These are phyloP conservation scores for Prunella strophiata DNA, from an alignment of 2,797 vertebrate genomes.

Conservation along the genomic window DNA sequence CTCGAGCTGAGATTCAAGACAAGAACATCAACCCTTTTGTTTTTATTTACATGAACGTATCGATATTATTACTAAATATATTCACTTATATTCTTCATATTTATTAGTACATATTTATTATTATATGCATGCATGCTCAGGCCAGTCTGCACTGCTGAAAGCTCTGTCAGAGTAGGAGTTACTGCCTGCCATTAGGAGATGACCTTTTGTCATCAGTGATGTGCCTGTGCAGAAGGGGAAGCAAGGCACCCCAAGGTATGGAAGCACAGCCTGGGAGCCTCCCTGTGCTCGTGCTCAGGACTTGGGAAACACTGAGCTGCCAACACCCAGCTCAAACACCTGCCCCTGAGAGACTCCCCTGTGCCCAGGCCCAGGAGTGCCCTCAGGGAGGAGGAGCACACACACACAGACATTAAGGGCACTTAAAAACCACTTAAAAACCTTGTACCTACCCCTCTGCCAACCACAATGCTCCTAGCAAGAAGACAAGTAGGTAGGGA, in stretches of 20 bases:
- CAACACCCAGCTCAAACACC: rapidly evolving
- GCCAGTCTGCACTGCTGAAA: not conserved
- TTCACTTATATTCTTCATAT: not conserved
- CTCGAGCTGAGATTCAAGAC: not conserved
- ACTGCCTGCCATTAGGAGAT: not conserved
- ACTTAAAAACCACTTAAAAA: not conserved
- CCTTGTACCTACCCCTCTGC: not conserved
- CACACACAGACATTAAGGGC: not conserved
- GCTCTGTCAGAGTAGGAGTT: not conserved
- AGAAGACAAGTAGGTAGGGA: not conserved
- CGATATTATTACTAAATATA: not conserved
- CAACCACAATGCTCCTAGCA: not conserved
- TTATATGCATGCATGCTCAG: not conserved
- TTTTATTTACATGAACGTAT: not conserved
- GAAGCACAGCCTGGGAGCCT: not conserved
- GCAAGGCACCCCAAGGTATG: not conserved
- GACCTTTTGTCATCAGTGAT: not conserved
- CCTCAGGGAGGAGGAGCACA: not conserved
- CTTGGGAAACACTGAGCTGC: not conserved
- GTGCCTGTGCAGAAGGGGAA: rapidly evolving
- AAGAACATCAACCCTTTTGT: not conserved
- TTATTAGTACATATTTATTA: not conserved
- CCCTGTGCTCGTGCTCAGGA: not conserved
- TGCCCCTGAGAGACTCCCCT: not conserved
- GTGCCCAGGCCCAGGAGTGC: not conserved